Percentiles rank a stretch among this genome's conserved stretches.
These are phyloP conservation scores for Phataginus tricuspis DNA, from an alignment of 2,797 vertebrate genomes.

Conservation along the genomic window DNA sequence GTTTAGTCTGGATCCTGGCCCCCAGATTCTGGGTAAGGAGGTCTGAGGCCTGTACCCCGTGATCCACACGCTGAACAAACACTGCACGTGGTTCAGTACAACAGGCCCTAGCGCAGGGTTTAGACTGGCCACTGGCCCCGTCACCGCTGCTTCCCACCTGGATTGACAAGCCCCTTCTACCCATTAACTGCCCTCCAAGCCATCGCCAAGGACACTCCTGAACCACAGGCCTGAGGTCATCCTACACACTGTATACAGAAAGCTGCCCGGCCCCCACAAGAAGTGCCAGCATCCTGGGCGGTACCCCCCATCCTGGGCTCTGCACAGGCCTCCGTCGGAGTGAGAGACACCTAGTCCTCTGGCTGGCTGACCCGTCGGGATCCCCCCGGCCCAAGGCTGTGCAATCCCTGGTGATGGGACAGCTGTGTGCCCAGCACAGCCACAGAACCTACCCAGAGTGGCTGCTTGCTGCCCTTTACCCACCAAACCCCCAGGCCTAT, in stretches of 20 bases:
- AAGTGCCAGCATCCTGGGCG: not conserved
- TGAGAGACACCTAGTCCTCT: accelerated
- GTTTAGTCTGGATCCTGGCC: not conserved
- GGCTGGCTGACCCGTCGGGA: too few relatives aligned
- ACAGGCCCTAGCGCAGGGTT: too few relatives aligned
- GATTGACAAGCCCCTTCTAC: accelerated
- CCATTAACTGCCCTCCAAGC: too few relatives aligned
- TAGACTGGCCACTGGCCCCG: not conserved
- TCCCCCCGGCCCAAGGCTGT: too few relatives aligned
- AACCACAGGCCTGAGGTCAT: not conserved
- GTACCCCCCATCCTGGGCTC: not conserved
- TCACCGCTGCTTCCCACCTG: not conserved
- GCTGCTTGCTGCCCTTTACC: not conserved
- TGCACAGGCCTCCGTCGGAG: not conserved
- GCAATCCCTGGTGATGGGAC: not conserved
- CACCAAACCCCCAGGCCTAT: accelerated
- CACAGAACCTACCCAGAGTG: not conserved
- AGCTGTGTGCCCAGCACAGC: not conserved
- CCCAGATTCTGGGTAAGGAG: accelerated
- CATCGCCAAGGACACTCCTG: accelerated
- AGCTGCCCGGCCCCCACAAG: not conserved
- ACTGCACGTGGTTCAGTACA: too few relatives aligned
- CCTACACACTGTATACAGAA: accelerated
- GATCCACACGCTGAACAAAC: too few relatives aligned
- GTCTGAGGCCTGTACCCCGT: too few relatives aligned